Evolutionary conservation across 2,888 invertebrate species (phyloP).

Genomic region (Drosophila borborema): DNA sequence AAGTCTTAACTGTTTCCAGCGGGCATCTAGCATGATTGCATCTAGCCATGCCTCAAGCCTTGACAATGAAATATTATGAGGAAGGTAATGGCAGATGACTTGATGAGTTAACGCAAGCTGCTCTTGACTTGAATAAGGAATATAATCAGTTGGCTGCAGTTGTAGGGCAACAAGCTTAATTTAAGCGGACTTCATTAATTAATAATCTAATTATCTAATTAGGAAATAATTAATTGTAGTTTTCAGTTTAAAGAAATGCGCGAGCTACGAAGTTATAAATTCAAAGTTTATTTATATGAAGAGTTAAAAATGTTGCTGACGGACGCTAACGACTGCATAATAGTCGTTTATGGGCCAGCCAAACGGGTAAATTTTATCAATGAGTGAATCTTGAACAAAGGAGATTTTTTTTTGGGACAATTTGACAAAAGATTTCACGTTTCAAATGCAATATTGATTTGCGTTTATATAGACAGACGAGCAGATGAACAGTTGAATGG

Average conservation of each 20-base stretch:
- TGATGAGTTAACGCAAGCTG: not conserved
- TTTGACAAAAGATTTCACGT: not conserved
- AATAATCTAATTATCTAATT: not conserved
- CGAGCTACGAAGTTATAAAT: too few relatives aligned
- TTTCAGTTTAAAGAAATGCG: not conserved
- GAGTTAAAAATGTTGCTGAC: not conserved
- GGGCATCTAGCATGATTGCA: slow-evolving; percentile 20
- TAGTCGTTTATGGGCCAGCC: not conserved
- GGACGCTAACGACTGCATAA: not conserved
- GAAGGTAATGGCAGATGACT: slow-evolving; percentile 3
- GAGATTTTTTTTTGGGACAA: not conserved
- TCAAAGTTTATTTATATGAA: not conserved
- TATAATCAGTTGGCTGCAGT: not conserved
- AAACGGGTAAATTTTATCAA: not conserved
- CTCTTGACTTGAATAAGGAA: not conserved
- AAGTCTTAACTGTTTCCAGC: slow-evolving; percentile 32
- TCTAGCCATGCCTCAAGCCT: slow-evolving; percentile 7
- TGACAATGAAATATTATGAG: slow-evolving; percentile 23
- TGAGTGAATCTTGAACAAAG: not conserved
- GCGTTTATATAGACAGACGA: too few relatives aligned
- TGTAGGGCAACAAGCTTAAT: not conserved
- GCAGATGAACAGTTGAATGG: too few relatives aligned
- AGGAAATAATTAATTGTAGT: not conserved
- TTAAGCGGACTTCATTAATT: not conserved
- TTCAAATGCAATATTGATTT: not conserved